Percentiles rank a stretch among this genome's conserved stretches.
phyloP scores from a whole-genome alignment of 1,140 invertebrate genomes.

The Battus philenor region DNA sequence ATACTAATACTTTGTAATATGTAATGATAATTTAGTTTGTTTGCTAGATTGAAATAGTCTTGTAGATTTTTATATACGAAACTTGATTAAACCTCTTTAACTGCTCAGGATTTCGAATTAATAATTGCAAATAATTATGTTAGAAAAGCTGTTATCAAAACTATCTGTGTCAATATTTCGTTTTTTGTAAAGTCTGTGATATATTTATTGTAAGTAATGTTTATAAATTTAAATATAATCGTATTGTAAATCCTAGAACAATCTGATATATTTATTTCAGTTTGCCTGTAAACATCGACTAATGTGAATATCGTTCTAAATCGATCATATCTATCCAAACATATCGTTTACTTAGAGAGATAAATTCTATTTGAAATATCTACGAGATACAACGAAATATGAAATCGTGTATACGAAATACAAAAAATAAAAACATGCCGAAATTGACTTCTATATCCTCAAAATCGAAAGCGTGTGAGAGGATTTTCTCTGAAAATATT shows the following conservation, averaged over 20 bases:
- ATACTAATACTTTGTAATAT: conserved; percentile 40
- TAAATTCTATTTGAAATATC: conserved; percentile 27
- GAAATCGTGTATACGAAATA: conserved; percentile 56
- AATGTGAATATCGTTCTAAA: conserved; percentile 24
- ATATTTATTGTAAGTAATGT: conserved; percentile 72
- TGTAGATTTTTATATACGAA: conserved; percentile 53
- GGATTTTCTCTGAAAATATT: conserved; percentile 50
- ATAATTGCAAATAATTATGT: conserved; percentile 13
- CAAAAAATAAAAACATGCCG: conserved; percentile 37
- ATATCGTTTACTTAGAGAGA: conserved; percentile 52
- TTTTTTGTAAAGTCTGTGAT: conserved; percentile 73
- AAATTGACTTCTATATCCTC: conserved; percentile 39
- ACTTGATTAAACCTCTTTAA: conserved; percentile 20
- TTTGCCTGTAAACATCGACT: conserved; percentile 11
- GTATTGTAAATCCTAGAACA: conserved; percentile 46
- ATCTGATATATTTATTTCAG: conserved; percentile 21
- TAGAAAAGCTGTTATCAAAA: conserved; percentile 12
- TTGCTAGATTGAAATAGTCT: conserved; percentile 47
- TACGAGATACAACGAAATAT: conserved; percentile 44
- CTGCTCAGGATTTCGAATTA: conserved; percentile 31
- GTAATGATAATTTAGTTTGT: conserved; percentile 38
- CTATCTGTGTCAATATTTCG: conserved; percentile 35
- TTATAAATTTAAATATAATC: conserved; percentile 49
- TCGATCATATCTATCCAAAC: conserved; percentile 67
- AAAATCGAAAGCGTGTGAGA: conserved; percentile 38